Conservation (phyloP, 2,888 invertebrate species). For the Altica lythri region DNA sequence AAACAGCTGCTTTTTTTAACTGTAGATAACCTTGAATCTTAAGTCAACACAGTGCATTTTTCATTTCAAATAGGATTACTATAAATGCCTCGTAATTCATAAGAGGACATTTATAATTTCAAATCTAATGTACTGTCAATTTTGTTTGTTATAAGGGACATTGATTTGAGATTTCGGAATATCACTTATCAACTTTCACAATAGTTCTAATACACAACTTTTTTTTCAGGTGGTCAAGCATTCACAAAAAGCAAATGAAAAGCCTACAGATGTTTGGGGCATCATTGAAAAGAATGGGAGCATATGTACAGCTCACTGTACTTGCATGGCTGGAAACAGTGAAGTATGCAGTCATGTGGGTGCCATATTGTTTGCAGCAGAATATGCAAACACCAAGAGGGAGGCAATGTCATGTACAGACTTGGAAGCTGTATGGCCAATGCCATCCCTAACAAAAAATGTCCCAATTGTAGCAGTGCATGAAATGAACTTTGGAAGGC, state of each 20-base stretch:
- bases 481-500: constrained; percentile 4
- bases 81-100: no score
- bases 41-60: no score
- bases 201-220: no score
- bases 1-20: no score
- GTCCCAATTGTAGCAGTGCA: background rate
- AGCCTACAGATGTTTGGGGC: constrained; percentile 22
- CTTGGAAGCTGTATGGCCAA: constrained; percentile 10
- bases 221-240: constrained; percentile 34
- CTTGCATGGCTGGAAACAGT: constrained; percentile 29
- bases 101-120: no score
- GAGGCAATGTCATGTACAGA: constrained; percentile 19
- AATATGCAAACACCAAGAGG: constrained; percentile 18
- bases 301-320: constrained; percentile 21
- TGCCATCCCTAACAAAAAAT: background rate
- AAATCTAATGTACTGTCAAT: no score
- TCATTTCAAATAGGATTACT: no score
- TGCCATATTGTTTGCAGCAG: constrained; percentile 19
- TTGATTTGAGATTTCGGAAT: no score
- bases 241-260: constrained; percentile 23
- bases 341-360: constrained; percentile 31
- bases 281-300: constrained; percentile 23
- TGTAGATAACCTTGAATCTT: no score
- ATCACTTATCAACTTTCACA: no score
- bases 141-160: no score